Evolutionary conservation across 2,888 invertebrate species (phyloP), one percentile per base, ranked within the genome.

Genomic region (Drosophila limbata): DNA sequence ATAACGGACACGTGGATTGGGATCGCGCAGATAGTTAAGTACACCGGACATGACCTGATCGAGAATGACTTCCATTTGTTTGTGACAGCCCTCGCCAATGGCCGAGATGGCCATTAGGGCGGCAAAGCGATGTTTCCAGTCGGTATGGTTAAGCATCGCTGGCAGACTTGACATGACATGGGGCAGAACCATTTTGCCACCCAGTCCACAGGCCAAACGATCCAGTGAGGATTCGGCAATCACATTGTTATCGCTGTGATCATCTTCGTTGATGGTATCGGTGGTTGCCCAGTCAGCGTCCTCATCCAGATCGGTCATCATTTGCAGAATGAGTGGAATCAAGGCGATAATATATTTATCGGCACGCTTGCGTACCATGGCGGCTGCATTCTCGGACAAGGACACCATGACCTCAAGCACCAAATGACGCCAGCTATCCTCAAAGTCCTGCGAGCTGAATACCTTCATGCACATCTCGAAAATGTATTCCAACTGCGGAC

Each of bases 81-180:
- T 97, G 91, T 98, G 98, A 91, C 99, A 99, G 21, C 99, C 99
- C 93, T 99, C 99, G 4, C 99, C 99, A 68, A 98, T 97, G 0
- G 99, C 98, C 6, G 99, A 99, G 50, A 99, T 96, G 0, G 99
- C 99, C 99, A 99, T 99, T 39, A 99, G 94, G 2, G 98, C 99
- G 44, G 99, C 99, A 93, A 99, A 98, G n/a, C 97, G 94, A 79
- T 96, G 96, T 84, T 96, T 95, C 97, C 97, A 97, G 90, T 97
- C 96, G 11, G 95, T 94, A 77, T 95, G 96, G 50, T 94, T 94
- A 84, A 99, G 93, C 98, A 99, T 98, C 39, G 94, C 94, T 0
- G 98, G 97, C 75, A 99, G 95, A 88, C 95, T 95, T 52, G 94
- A 95, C 75, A 98, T 96, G 62, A 99, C 97, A 85, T 97, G 95